Base-by-base conservation (phyloP, 2,113 vertebrate species). In the Furnarius figulus region DNA sequence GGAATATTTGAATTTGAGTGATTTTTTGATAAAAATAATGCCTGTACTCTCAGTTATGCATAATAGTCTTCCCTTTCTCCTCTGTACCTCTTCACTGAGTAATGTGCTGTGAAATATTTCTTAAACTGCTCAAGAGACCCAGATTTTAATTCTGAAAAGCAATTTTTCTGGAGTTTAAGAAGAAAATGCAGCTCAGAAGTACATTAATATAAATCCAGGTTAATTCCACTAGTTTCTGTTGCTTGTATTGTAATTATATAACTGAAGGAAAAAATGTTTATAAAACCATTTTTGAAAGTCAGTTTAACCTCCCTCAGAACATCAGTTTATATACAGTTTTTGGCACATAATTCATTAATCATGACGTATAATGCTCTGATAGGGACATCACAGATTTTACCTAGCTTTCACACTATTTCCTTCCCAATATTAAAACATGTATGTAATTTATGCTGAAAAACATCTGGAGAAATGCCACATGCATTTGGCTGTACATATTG, bases 121-220 rank as follows among this genome's bases (percentile, higher is more conserved):
- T 80, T 79, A 74, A 86, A 7, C 27, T 88, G 24, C 47, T 86
- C 52, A 18, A 77, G 35, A 84, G 78, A 31, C 62, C 10, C 17
- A 35, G 12, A 21, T 86, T 87, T 90, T 77, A 90, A 70, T 78
- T 39, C 61, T 37, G 27, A 88, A 68, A 77, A 91, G 42, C 21
- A 67, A 44, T 82, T 87, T 25, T 35, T 91, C 25, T 50, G 31
- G 31, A 85, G 52, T 71, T 72, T 31, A 50, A 47, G 47, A 70
- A 31, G 39, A 87, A 77, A 83, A 71, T 40, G 42, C 37, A 77
- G 4, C 30, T 18, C 5, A 55, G 35, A 76, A 31, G 66, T 92
- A 30, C 15, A 23, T 5, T 0, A 55, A 39, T 61, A 24, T 77
- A 91, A 95, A 80, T 91, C 47, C 42, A 61, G 59, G 68, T 79